Base-by-base conservation (phyloP, 1,140 invertebrate genomes). In the Orius insidiosus region DNA sequence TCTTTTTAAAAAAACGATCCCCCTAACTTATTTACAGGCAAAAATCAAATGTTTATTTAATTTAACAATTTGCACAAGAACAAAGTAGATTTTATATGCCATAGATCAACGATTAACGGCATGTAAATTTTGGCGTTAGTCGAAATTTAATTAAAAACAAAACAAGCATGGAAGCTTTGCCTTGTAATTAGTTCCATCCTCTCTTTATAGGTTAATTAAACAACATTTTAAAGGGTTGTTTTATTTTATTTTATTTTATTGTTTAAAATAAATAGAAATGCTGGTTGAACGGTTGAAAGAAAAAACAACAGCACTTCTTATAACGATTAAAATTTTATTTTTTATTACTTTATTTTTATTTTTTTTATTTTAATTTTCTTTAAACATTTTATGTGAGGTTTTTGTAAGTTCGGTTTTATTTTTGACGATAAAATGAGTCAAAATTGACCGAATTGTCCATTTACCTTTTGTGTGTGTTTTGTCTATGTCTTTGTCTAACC, bases 401-500 rank as follows among this genome's bases (percentile, higher is more conserved):
- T 9, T 39, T 39, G 18, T 31, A 34, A 11, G 11, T 13, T 33
- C 16, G 13, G 18, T 32, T 10, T 43, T n/a, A 19, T 9, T 7
- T n/a, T 43, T 43, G n/a, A 9, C 16, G 9, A n/a, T n/a, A n/a
- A n/a, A 32, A 32, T 14, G 18, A 9, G 6, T 24, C 30, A 13
- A 15, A 15, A 3, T 15, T 3, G 35, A 15, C n/a, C n/a, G 24
- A 40, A 33, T 47, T 39, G 15, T 30, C 16, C 24, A 14, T 24
- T 11, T 45, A 49, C 41, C 47, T 36, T 44, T 43, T 49, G 47
- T 49, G 47, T 49, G 47, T 49, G 47, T 49, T n/a, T 49, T 49
- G 47, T 49, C 47, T 49, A 15, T 49, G 47, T 49, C 41, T 49
- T 49, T 45, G 47, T 49, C 47, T 49, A 49, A 40, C 47, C 47